phyloP scores from a whole-genome alignment of 1,140 invertebrate species.

The Drosophila willistoni region DNA sequence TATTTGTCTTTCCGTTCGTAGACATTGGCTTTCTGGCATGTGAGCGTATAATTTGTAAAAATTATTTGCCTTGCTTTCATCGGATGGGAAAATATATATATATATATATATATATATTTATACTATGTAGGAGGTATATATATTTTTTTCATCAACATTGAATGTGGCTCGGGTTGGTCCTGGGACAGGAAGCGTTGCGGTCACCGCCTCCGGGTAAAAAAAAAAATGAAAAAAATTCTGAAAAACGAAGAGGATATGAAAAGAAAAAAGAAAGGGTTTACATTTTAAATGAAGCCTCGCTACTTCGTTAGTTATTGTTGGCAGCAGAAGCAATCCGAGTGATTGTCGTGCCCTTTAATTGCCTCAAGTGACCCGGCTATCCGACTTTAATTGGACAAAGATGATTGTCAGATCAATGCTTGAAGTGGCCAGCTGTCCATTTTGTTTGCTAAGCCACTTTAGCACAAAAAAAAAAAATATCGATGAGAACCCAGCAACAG shows the following conservation, averaged over 20 bases:
- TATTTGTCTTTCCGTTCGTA: slow-evolving; percentile 64
- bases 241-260: background rate
- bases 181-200: slow-evolving; percentile 68
- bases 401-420: slow-evolving; percentile 58
- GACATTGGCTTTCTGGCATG: slow-evolving; percentile 75
- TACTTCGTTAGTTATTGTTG: slow-evolving; percentile 36
- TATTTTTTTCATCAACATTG: slow-evolving; percentile 65
- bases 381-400: slow-evolving; percentile 68
- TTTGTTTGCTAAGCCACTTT: slow-evolving; percentile 40
- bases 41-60: slow-evolving; percentile 80
- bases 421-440: slow-evolving; percentile 27
- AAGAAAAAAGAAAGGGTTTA: slow-evolving; percentile 77
- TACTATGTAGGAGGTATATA: slow-evolving; percentile 6
- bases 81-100: slow-evolving; percentile 54
- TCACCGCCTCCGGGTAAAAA: slow-evolving; percentile 58
- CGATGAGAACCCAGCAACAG: background rate
- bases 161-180: slow-evolving; percentile 32
- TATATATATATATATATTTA: background rate
- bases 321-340: background rate
- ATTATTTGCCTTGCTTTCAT: slow-evolving; percentile 77
- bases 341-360: slow-evolving; percentile 62
- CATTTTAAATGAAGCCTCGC: slow-evolving; percentile 72
- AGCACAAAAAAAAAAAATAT: too few species aligned
- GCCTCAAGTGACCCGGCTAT: slow-evolving; percentile 43
- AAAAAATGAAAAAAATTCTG: background rate